phyloP scores from a whole-genome alignment of 2,888 invertebrate genomes.

The Scaptomyza tumidula region DNA sequence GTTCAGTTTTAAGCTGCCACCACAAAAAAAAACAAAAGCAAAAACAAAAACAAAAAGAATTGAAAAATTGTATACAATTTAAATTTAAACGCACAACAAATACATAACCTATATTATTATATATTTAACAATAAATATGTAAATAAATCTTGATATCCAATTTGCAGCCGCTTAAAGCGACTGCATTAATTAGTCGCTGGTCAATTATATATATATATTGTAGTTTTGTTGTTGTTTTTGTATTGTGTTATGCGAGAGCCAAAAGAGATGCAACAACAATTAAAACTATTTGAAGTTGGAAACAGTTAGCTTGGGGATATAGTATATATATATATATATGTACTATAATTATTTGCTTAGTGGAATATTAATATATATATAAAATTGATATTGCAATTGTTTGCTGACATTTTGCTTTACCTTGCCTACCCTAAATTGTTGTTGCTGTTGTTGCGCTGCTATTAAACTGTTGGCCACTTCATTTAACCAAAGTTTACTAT shows the following conservation, averaged over 20 bases:
- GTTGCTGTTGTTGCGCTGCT: conserved; percentile 33
- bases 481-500: conserved; percentile 79
- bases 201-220: conserved; percentile 28
- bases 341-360: too few species aligned
- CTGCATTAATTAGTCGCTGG: conserved; percentile 49
- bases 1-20: conserved; percentile 39
- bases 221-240: conserved; percentile 12
- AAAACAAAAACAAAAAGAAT: conserved; percentile 6
- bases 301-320: neutral
- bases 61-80: conserved; percentile 38
- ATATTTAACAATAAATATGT: conserved; percentile 34
- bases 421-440: conserved; percentile 50
- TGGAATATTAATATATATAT: neutral
- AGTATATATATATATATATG: too few species aligned
- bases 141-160: conserved; percentile 42
- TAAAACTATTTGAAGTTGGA: neutral
- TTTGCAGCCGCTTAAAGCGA: conserved; percentile 36
- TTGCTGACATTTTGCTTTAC: conserved; percentile 47
- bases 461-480: conserved; percentile 78
- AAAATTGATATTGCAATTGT: neutral
- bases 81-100: conserved; percentile 31
- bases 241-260: conserved; percentile 3
- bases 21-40: conserved; percentile 22
- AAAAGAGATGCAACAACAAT: conserved; percentile 18
- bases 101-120: neutral